Evolutionary conservation across 2,888 invertebrate species (phyloP).

Genomic region (Pseudococcus jackbeardsleyi): DNA sequence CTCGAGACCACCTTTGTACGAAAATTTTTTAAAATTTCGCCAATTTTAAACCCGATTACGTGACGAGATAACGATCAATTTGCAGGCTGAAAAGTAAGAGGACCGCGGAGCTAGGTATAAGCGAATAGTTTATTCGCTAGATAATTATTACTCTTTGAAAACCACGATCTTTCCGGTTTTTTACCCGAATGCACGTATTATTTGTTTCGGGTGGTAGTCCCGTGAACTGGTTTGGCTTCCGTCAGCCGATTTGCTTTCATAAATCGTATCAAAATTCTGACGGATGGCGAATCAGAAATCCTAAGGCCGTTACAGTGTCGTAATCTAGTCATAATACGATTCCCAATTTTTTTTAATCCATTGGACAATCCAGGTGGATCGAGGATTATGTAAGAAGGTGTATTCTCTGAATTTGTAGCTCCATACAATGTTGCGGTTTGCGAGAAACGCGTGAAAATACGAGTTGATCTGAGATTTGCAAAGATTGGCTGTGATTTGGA

Average conservation of each 20-base stretch:
- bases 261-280: constrained; percentile 47
- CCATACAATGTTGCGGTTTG: background rate
- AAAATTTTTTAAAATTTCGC: constrained; percentile 25
- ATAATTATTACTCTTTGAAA: constrained; percentile 14
- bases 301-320: background rate
- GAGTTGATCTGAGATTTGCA: background rate
- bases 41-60: background rate
- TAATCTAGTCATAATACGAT: constrained; percentile 1
- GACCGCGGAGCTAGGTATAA: background rate
- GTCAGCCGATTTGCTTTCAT: constrained; percentile 27
- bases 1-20: background rate
- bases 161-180: constrained; percentile 17
- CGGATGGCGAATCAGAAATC: constrained; percentile 12
- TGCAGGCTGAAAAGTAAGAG: background rate
- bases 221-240: constrained; percentile 30
- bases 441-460: background rate
- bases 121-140: constrained; percentile 12
- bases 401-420: background rate
- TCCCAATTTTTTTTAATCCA: background rate
- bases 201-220: constrained; percentile 35
- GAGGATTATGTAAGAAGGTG: background rate
- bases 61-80: constrained; percentile 7
- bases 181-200: constrained; percentile 19
- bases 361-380: background rate
- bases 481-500: background rate